A percentile compares a stretch with the other conserved stretches of the same genome.
These are phyloP conservation scores for Oncorhynchus nerka DNA, from an alignment of 2,113 vertebrate genomes.

Conservation along the genomic window DNA sequence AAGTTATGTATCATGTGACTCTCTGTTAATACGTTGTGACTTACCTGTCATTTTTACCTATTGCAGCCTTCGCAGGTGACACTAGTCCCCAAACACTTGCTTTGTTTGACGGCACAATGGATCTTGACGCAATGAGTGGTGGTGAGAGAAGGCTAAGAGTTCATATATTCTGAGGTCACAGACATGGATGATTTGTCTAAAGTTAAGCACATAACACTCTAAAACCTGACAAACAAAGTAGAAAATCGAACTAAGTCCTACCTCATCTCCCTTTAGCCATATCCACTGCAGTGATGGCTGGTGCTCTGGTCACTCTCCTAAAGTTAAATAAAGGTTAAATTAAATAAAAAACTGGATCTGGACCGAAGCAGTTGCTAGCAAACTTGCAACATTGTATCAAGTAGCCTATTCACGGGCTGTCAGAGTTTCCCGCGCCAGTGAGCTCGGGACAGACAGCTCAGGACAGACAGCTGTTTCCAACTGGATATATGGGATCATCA, in stretches of 20 bases:
- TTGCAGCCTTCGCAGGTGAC: background rate
- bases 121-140: background rate
- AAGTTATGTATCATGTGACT: too few species aligned
- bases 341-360: too few species aligned
- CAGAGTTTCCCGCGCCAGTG: too few species aligned
- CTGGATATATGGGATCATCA: too few species aligned
- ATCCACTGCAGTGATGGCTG: background rate
- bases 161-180: too few species aligned
- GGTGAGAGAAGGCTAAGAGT: background rate
- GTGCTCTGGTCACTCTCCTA: conserved; percentile 16
- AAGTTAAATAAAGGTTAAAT: background rate
- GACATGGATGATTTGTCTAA: too few species aligned
- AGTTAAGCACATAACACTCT: background rate
- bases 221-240: background rate
- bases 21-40: too few species aligned
- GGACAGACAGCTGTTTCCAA: too few species aligned
- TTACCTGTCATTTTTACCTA: background rate
- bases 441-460: too few species aligned
- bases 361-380: too few species aligned
- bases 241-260: background rate
- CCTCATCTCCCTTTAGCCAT: conserved; percentile 18
- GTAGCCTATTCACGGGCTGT: too few species aligned
- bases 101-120: conserved; percentile 5
- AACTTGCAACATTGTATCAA: too few species aligned
- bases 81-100: background rate